A percentile compares a stretch with the other conserved stretches of the same genome.
Conservation (phyloP, 2,888 invertebrate species). For the Drosophila pseudotalamancana region DNA sequence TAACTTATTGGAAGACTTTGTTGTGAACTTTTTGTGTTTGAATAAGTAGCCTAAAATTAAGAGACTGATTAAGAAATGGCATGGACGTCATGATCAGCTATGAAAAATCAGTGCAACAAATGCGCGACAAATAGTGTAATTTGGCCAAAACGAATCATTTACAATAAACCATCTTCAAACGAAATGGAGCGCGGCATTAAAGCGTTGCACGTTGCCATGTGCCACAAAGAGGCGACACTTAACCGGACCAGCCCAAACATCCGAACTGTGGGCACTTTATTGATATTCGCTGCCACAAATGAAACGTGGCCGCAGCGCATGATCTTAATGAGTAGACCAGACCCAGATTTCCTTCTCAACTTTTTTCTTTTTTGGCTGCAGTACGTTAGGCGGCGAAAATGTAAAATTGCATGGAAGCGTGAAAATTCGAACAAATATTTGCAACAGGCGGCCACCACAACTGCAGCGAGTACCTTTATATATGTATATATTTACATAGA, state of each 20-base stretch:
- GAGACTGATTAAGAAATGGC: constrained; percentile 16
- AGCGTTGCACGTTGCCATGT: constrained; percentile 29
- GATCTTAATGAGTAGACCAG: constrained; percentile 70
- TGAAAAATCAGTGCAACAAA: constrained; percentile 81
- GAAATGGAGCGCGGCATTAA: constrained; percentile 75
- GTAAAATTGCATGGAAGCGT: constrained; percentile 74
- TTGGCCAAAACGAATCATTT: constrained; percentile 82
- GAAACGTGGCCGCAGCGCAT: constrained; percentile 66
- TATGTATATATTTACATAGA: neutral
- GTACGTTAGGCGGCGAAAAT: constrained; percentile 46
- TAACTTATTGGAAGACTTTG: no score
- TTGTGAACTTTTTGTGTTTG: no score
- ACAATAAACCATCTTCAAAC: constrained; percentile 80
- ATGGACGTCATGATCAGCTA: constrained; percentile 30
- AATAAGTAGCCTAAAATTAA: no score
- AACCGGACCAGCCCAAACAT: neutral
- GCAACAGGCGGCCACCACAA: constrained; percentile 18
- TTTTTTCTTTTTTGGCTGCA: constrained; percentile 2
- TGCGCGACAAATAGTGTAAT: constrained; percentile 77
- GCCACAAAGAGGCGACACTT: constrained; percentile 48
- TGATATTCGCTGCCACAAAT: constrained; percentile 51
- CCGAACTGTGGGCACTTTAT: constrained; percentile 20
- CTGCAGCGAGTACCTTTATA: neutral
- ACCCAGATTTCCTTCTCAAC: constrained; percentile 15
- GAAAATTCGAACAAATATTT: constrained; percentile 71